phyloP scores from a whole-genome alignment of 2,113 vertebrate genomes.

The Phrynosoma platyrhinos region DNA sequence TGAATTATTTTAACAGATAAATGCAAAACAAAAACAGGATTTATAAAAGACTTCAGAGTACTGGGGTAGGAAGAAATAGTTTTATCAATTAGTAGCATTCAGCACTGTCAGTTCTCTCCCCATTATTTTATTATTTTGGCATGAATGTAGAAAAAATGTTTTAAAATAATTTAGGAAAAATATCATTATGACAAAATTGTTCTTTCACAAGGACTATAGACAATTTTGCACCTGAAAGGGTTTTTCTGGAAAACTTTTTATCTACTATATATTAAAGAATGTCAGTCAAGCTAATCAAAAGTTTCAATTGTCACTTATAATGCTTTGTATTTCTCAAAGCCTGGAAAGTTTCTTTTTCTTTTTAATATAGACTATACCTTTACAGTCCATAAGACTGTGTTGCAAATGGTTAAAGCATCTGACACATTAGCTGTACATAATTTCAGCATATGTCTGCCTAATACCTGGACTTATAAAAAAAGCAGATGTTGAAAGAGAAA shows the following conservation, averaged over 20 bases:
- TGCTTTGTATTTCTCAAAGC: background rate
- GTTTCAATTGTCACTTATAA: background rate
- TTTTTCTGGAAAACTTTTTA: conserved; percentile 50
- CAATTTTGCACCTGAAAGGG: conserved; percentile 71
- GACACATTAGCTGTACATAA: background rate
- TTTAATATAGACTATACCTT: too few species aligned
- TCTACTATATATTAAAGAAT: conserved; percentile 33
- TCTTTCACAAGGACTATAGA: conserved; percentile 69
- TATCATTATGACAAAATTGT: conserved; percentile 66
- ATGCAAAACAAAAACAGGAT: conserved; percentile 35
- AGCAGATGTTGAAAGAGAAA: background rate
- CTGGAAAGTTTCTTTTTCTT: too few species aligned
- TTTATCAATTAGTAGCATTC: conserved; percentile 73
- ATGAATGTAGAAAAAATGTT: conserved; percentile 63
- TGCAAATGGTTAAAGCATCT: background rate
- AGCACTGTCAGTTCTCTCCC: conserved; percentile 71
- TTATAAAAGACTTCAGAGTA: conserved; percentile 15
- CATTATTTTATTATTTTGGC: conserved; percentile 75
- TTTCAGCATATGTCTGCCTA: background rate
- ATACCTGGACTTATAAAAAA: too few species aligned
- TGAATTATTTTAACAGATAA: conserved; percentile 47
- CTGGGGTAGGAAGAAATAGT: conserved; percentile 72
- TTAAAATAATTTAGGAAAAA: conserved; percentile 72
- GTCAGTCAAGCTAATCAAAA: conserved; percentile 57
- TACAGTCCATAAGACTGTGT: background rate